Evolutionary conservation across 1,140 invertebrate genomes (phyloP).

Genomic region (Solenopsis fugax): DNA sequence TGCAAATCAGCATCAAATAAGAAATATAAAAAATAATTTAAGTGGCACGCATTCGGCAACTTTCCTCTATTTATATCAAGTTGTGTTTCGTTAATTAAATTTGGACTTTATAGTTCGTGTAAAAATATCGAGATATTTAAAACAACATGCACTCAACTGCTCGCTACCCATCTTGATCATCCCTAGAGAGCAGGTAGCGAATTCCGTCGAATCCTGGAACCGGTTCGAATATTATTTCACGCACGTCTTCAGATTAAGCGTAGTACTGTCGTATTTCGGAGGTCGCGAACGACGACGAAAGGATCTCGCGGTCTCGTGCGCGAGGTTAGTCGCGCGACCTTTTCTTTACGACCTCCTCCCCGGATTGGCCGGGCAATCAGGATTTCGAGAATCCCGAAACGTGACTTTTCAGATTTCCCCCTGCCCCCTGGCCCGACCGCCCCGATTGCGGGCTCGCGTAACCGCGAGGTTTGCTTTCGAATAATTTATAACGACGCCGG

Average conservation of each 20-base stretch:
- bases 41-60: too few species aligned
- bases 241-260: conserved; percentile 48
- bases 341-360: conserved; percentile 7
- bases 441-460: not conserved
- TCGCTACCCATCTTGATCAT: conserved; percentile 2
- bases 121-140: conserved; percentile 22
- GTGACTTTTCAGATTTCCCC: conserved; percentile 31
- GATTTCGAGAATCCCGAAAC: conserved; percentile 31
- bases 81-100: not conserved
- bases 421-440: too few species aligned
- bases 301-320: conserved; percentile 28
- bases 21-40: too few species aligned
- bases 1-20: too few species aligned
- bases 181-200: not conserved
- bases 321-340: conserved; percentile 33
- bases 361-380: conserved; percentile 29
- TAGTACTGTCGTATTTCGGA: conserved; percentile 2
- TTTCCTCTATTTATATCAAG: not conserved
- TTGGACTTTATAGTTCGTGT: not conserved
- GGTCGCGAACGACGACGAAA: conserved; percentile 22
- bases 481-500: conserved; percentile 45
- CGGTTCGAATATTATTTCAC: conserved; percentile 52
- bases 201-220: not conserved
- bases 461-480: conserved; percentile 17
- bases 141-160: too few species aligned